Evolutionary conservation across 2,888 invertebrate species (phyloP), one percentile per base, ranked within the genome.

Genomic region (Lysandra bellargus): DNA sequence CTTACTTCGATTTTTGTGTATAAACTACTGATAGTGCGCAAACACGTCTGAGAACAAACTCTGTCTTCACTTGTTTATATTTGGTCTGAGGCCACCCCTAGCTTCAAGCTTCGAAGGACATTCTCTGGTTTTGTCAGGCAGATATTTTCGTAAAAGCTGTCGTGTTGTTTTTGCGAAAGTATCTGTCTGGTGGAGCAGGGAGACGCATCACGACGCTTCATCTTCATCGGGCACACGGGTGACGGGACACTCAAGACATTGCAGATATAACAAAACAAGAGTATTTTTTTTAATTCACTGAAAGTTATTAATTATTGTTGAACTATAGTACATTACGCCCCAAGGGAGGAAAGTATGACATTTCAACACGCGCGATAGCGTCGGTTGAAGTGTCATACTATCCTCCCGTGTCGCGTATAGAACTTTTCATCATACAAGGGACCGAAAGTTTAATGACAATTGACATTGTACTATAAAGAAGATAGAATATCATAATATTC

Each of bases 81-180:
- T 53, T 12, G 53, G 53, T 14, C 53, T 53, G 53, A 53, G 12
- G 53, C 40, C 12, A 69, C 14, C 3, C 1, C 64, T 14, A 33
- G 64, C 44, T 44, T n/a, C 49, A 74, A n/a, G 40, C 9, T 6
- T 12, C 74, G 74, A 74, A 74, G 74, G 9, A n/a, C 9, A 23
- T 17, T 74, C 44, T 74, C 74, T 44, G 17, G 74, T 74, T 74
- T 23, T 9, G 44, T 74, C 74, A 74, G 74, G 23, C 49, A 74
- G 9, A 74, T 74, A 74, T 49, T 74, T 74, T 74, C 74, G 74
- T 9, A 44, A 74, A 74, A 74, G 74, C 74, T 49, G n/a, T 9
- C n/a, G n/a, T 44, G 5, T n/a, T 73, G 73, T 49, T 74, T 74
- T 74, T 74, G 74, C 74, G 74, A 74, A 74, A 74, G 74, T 74